phyloP scores from a whole-genome alignment of 2,113 vertebrate species.

The Phycodurus eques region DNA sequence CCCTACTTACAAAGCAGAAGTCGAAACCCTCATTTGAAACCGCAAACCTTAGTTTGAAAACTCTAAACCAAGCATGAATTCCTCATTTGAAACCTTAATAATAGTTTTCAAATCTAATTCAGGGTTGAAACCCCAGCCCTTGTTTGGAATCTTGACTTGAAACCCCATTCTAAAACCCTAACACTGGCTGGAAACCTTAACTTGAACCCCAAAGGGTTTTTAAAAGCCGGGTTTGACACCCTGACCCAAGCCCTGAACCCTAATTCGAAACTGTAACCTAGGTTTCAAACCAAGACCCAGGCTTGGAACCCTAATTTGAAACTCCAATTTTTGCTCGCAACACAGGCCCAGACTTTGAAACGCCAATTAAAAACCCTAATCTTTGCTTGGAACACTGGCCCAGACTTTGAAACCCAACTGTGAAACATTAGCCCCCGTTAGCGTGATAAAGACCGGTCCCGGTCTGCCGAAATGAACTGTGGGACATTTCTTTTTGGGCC shows the following conservation, averaged over 20 bases:
- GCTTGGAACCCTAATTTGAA: not conserved
- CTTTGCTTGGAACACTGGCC: too few relatives aligned
- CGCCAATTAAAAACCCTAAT: too few relatives aligned
- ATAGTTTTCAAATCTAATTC: not conserved
- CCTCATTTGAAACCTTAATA: not conserved
- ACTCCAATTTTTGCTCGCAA: too few relatives aligned
- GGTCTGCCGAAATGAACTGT: not conserved
- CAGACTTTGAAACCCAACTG: too few relatives aligned
- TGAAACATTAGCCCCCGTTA: too few relatives aligned
- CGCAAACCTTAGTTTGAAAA: not conserved
- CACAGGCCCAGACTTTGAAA: too few relatives aligned
- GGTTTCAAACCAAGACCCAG: not conserved
- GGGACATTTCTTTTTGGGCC: not conserved
- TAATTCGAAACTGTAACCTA: too few relatives aligned
- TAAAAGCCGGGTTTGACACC: conserved; percentile 14
- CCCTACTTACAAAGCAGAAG: not conserved
- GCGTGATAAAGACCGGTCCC: too few relatives aligned
- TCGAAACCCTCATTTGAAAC: not conserved
- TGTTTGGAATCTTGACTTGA: not conserved
- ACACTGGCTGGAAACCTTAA: too few relatives aligned
- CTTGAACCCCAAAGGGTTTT: too few relatives aligned
- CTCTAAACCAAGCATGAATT: conserved; percentile 22
- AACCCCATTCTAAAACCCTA: too few relatives aligned
- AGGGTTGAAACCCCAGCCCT: not conserved
- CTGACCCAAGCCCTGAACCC: not conserved